A percentile compares a stretch with the other conserved stretches of the same genome.
Evolutionary conservation across 2,888 invertebrate species (phyloP).

Genomic region (Phrixothrix hirtus): DNA sequence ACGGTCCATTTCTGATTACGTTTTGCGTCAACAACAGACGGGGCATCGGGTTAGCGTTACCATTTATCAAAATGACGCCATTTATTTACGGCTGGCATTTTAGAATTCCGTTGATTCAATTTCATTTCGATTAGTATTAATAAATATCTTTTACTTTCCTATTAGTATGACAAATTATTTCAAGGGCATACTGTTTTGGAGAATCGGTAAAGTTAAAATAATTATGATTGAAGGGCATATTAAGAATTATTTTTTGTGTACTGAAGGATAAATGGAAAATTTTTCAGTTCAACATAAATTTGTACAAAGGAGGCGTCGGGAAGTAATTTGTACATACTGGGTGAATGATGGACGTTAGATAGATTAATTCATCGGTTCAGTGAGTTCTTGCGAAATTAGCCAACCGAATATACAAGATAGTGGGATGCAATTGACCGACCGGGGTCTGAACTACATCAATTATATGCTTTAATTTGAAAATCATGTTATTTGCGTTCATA

Average conservation of each 20-base stretch:
- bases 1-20: conserved; percentile 37
- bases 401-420: conserved; percentile 24
- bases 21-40: conserved; percentile 38
- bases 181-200: too few relatives aligned
- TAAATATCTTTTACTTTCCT: not conserved
- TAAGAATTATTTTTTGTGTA: conserved; percentile 2
- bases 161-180: not conserved
- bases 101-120: conserved; percentile 19
- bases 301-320: conserved; percentile 21
- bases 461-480: conserved; percentile 36
- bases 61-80: conserved; percentile 33
- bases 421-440: conserved; percentile 32
- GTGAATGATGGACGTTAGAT: conserved; percentile 37
- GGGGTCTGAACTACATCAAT: conserved; percentile 34
- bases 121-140: conserved; percentile 4
- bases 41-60: conserved; percentile 31
- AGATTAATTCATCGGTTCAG: conserved; percentile 38
- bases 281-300: conserved; percentile 8
- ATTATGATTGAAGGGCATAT: too few relatives aligned
- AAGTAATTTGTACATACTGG: conserved; percentile 26
- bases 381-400: conserved; percentile 30
- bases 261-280: conserved; percentile 13
- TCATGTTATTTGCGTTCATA: conserved; percentile 13
- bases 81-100: conserved; percentile 17
- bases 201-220: too few relatives aligned